Conservation (phyloP, 1,140 invertebrate genomes). For the Saccostrea glomerata region DNA sequence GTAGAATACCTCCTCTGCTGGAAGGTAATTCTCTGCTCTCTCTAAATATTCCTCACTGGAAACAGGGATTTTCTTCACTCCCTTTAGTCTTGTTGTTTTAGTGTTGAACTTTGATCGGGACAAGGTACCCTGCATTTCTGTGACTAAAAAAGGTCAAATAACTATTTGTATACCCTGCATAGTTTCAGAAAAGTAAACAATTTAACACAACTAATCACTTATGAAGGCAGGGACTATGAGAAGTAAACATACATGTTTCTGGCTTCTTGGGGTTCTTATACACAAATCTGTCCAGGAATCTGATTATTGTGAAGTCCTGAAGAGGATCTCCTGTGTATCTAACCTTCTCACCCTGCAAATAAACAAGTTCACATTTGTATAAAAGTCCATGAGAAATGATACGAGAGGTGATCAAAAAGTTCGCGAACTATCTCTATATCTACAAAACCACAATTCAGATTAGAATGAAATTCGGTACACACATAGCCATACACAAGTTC, state of each 20-base stretch:
- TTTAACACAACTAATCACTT: background rate
- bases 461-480: no score
- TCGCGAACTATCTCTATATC: no score
- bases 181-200: background rate
- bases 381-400: no score
- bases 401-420: no score
- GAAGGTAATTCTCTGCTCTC: slow-evolving; percentile 85
- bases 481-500: no score
- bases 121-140: slow-evolving; percentile 41
- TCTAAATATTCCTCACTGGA: slow-evolving; percentile 86
- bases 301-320: slow-evolving; percentile 91
- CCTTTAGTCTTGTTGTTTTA: slow-evolving; percentile 47
- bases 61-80: slow-evolving; percentile 84
- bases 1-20: slow-evolving; percentile 90
- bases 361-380: no score
- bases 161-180: no score
- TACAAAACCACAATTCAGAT: no score
- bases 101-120: slow-evolving; percentile 38
- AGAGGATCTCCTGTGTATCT: slow-evolving; percentile 95
- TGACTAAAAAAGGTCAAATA: background rate
- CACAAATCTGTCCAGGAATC: slow-evolving; percentile 96
- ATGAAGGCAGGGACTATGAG: background rate
- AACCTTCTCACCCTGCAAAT: slow-evolving; percentile 80
- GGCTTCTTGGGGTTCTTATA: slow-evolving; percentile 96
- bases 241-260: slow-evolving; percentile 78